Percentiles rank a stretch among this genome's conserved stretches.
Evolutionary conservation across 2,888 invertebrate species (phyloP).

Genomic region (Clivina fossor): DNA sequence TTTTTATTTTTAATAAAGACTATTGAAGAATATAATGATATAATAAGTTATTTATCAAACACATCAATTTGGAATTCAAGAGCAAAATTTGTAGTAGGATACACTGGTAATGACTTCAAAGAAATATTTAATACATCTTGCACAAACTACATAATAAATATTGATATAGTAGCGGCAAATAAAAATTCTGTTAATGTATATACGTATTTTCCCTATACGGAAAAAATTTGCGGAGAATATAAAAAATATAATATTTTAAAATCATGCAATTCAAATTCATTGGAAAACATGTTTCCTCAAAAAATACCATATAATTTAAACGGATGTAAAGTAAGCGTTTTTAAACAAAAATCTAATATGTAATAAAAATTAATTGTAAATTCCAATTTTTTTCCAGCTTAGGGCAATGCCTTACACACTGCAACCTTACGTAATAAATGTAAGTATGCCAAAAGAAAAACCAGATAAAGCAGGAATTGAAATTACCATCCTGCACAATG

Average conservation of each 20-base stretch:
- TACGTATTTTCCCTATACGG: constrained; percentile 20
- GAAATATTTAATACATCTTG: constrained; percentile 28
- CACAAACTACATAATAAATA: constrained; percentile 13
- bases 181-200: constrained; percentile 11
- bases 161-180: constrained; percentile 10
- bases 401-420: constrained; percentile 2
- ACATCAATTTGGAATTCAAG: constrained; percentile 21
- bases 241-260: constrained; percentile 7
- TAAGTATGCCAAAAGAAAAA: not conserved
- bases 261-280: constrained; percentile 2
- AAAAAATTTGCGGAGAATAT: constrained; percentile 9
- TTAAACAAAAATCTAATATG: too few relatives aligned
- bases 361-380: too few relatives aligned
- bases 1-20: constrained; percentile 56
- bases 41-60: not conserved
- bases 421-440: constrained; percentile 3
- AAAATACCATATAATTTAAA: constrained; percentile 25
- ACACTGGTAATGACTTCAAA: constrained; percentile 13
- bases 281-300: constrained; percentile 10
- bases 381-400: too few relatives aligned
- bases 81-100: constrained; percentile 21
- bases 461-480: constrained; percentile 9
- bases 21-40: constrained; percentile 43
- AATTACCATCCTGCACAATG: constrained; percentile 9
- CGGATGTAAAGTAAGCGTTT: constrained; percentile 21